These are phyloP conservation scores for Myiopsitta monachus DNA, from an alignment of 2,113 vertebrate genomes.

Conservation along the genomic window DNA sequence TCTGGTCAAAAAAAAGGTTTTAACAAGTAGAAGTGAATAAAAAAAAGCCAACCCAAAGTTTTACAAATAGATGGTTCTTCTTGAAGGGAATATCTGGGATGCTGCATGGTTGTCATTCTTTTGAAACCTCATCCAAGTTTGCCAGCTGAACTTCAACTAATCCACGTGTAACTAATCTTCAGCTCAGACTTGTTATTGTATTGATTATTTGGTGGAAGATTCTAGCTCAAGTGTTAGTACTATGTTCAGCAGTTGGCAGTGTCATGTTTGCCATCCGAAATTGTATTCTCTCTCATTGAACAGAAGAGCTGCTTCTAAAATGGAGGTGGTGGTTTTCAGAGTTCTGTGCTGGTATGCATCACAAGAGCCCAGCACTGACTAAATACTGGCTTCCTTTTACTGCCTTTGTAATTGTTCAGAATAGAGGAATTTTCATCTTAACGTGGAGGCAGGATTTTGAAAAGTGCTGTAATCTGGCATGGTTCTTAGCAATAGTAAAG, in stretches of 20 bases:
- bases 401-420: not conserved
- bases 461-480: not conserved
- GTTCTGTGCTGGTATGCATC: not conserved
- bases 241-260: not conserved
- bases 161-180: not conserved
- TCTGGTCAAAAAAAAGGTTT: not conserved
- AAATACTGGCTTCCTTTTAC: rapidly evolving
- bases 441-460: not conserved
- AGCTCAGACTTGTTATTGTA: not conserved
- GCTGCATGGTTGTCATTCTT: not conserved
- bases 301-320: not conserved
- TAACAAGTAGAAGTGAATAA: not conserved
- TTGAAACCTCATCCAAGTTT: not conserved
- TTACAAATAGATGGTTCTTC: not conserved
- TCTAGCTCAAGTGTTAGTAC: not conserved
- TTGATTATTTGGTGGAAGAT: not conserved
- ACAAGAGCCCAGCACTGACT: not conserved
- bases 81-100: not conserved
- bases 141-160: not conserved
- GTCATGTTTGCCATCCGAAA: not conserved
- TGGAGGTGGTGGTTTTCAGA: not conserved
- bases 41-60: not conserved
- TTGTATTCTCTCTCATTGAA: not conserved
- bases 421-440: not conserved
- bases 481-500: not conserved